Evolutionary conservation across 2,888 invertebrate species (phyloP).

Genomic region (Epinotia brunnichana): DNA sequence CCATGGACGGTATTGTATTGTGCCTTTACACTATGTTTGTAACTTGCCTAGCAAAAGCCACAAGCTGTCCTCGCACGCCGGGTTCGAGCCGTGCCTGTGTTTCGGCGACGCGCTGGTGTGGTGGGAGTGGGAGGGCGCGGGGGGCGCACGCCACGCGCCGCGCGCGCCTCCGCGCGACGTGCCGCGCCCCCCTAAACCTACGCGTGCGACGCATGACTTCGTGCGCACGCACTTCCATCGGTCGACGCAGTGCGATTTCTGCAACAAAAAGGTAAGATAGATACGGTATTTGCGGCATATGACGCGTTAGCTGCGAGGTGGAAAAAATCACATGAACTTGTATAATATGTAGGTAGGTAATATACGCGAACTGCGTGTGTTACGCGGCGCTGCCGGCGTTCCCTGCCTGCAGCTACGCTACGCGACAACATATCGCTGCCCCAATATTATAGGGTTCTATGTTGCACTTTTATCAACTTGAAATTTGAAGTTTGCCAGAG

Average conservation of each 20-base stretch:
- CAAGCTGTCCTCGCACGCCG: slow-evolving; percentile 88
- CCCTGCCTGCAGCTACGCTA: too few relatives aligned
- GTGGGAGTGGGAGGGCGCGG: slow-evolving; percentile 87
- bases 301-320: too few relatives aligned
- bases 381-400: too few relatives aligned
- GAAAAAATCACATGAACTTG: too few relatives aligned
- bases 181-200: slow-evolving; percentile 62
- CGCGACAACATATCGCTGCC: too few relatives aligned
- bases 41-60: slow-evolving; percentile 84
- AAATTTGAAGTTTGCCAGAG: too few relatives aligned
- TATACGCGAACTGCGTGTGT: too few relatives aligned
- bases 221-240: slow-evolving; percentile 94
- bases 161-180: slow-evolving; percentile 61
- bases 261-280: slow-evolving; percentile 91
- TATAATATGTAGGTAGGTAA: too few relatives aligned
- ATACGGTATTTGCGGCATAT: too few relatives aligned
- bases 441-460: too few relatives aligned
- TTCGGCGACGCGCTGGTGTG: slow-evolving; percentile 95
- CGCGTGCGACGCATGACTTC: slow-evolving; percentile 87
- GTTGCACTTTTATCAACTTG: too few relatives aligned
- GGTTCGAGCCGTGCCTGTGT: slow-evolving; percentile 95
- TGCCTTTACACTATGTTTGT: neutral
- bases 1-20: too few relatives aligned
- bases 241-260: slow-evolving; percentile 96
- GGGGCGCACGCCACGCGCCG: slow-evolving; percentile 63